Percentiles rank a stretch among this genome's conserved stretches.
phyloP scores from a whole-genome alignment of 2,888 invertebrate genomes.

The Omphaloscelis lunosa region DNA sequence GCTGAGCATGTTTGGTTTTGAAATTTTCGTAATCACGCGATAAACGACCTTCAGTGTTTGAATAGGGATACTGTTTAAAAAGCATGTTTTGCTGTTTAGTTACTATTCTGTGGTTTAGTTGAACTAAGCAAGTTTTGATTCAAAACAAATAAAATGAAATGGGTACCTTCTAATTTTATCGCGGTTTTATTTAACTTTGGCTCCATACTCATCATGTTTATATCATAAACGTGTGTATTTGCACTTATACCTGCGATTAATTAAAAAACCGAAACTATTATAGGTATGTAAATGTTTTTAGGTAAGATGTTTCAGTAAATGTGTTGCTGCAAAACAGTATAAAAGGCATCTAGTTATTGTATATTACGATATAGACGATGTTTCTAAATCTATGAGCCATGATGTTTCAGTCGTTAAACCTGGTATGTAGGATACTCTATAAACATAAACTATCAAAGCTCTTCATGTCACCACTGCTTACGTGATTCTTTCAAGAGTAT shows the following conservation, averaged over 20 bases:
- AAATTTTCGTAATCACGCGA: slow-evolving; percentile 41
- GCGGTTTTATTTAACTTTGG: not conserved
- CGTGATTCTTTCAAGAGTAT: slow-evolving; percentile 8
- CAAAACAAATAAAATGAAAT: slow-evolving; percentile 2
- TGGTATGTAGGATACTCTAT: slow-evolving; percentile 2
- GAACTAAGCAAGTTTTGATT: slow-evolving; percentile 11
- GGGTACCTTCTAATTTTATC: not conserved
- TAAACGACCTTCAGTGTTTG: slow-evolving; percentile 30
- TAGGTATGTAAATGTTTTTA: no score
- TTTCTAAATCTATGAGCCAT: slow-evolving; percentile 19
- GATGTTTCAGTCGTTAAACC: slow-evolving; percentile 20
- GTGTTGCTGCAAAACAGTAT: no score
- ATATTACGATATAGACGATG: not conserved
- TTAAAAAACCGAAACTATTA: not conserved
- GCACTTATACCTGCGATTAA: not conserved
- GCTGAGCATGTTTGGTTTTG: slow-evolving; percentile 33
- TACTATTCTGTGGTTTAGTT: no score
- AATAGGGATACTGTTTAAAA: slow-evolving; percentile 12
- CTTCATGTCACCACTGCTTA: slow-evolving; percentile 10
- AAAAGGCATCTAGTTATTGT: not conserved
- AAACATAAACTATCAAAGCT: slow-evolving; percentile 30
- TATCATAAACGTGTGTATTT: not conserved
- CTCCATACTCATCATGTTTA: not conserved
- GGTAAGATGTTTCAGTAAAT: no score
- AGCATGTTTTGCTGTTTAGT: slow-evolving; percentile 6